Conservation (phyloP, 2,113 vertebrate genomes). For the Syngnathus scovelli region DNA sequence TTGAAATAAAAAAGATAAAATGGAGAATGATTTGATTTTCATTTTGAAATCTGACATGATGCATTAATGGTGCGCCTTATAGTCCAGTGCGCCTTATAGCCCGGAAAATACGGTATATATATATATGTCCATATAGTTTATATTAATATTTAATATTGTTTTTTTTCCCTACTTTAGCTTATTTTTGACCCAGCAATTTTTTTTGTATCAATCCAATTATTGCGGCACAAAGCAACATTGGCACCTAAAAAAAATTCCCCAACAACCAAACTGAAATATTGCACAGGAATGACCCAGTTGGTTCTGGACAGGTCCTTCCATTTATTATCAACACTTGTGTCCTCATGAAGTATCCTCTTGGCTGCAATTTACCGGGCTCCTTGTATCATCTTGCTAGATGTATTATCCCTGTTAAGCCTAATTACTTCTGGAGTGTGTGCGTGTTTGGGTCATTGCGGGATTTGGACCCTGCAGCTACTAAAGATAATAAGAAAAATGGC, state of each 20-base stretch:
- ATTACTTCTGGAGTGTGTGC: slow-evolving; percentile 46
- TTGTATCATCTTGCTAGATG: background rate
- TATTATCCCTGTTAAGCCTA: slow-evolving; percentile 44
- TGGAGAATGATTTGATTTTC: too few relatives aligned
- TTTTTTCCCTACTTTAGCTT: too few relatives aligned
- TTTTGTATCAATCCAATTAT: too few relatives aligned
- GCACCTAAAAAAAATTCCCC: background rate
- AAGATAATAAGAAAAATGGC: slow-evolving; percentile 13
- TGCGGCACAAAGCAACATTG: too few relatives aligned
- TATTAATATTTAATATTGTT: too few relatives aligned
- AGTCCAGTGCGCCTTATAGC: too few relatives aligned
- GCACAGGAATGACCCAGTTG: background rate
- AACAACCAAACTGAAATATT: background rate
- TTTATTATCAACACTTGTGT: background rate
- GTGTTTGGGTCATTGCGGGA: slow-evolving; percentile 39
- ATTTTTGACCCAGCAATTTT: too few relatives aligned
- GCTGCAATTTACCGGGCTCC: background rate
- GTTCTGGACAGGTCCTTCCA: background rate
- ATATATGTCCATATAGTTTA: too few relatives aligned
- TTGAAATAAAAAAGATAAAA: too few relatives aligned
- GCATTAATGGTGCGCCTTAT: too few relatives aligned
- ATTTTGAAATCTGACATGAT: too few relatives aligned
- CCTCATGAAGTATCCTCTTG: background rate
- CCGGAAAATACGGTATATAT: too few relatives aligned
- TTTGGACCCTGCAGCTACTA: slow-evolving; percentile 37